Conservation (phyloP, 2,888 invertebrate genomes). For the Vanessa cardui region DNA sequence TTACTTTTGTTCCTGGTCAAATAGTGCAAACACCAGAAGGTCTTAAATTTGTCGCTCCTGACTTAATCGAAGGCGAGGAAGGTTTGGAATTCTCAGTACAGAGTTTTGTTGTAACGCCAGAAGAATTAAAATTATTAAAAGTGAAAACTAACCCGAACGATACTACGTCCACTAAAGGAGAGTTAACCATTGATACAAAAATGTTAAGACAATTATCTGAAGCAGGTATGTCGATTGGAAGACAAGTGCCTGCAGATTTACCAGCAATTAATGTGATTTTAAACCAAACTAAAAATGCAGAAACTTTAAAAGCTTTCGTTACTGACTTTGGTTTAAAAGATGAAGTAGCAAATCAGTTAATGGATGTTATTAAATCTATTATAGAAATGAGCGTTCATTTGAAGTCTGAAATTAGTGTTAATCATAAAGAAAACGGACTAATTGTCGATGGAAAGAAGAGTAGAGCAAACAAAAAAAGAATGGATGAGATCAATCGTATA, state of each 20-base stretch:
- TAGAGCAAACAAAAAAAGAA: conserved; percentile 60
- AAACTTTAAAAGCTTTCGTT: conserved; percentile 75
- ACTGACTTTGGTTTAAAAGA: conserved; percentile 78
- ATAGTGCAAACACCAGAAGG: conserved; percentile 89
- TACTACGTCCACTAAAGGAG: conserved; percentile 80
- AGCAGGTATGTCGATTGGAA: conserved; percentile 86
- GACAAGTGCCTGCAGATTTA: conserved; percentile 84
- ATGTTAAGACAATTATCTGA: conserved; percentile 86
- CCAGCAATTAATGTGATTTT: conserved; percentile 84
- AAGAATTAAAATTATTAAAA: conserved; percentile 76
- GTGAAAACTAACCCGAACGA: conserved; percentile 79
- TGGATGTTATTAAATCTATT: conserved; percentile 77
- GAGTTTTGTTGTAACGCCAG: conserved; percentile 84
- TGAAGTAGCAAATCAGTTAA: conserved; percentile 78
- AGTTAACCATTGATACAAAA: conserved; percentile 84
- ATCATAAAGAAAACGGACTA: conserved; percentile 50
- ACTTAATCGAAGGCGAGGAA: conserved; percentile 85
- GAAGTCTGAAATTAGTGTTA: conserved; percentile 69
- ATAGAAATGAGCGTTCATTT: conserved; percentile 80
- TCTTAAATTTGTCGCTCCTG: conserved; percentile 86
- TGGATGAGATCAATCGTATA: conserved; percentile 50
- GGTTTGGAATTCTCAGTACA: conserved; percentile 87
- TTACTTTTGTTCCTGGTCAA: conserved; percentile 90
- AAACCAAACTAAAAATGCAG: conserved; percentile 77
- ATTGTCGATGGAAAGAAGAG: conserved; percentile 57